Base-by-base conservation (phyloP, 1,140 invertebrate genomes). In the Bilobella aurantiaca region DNA sequence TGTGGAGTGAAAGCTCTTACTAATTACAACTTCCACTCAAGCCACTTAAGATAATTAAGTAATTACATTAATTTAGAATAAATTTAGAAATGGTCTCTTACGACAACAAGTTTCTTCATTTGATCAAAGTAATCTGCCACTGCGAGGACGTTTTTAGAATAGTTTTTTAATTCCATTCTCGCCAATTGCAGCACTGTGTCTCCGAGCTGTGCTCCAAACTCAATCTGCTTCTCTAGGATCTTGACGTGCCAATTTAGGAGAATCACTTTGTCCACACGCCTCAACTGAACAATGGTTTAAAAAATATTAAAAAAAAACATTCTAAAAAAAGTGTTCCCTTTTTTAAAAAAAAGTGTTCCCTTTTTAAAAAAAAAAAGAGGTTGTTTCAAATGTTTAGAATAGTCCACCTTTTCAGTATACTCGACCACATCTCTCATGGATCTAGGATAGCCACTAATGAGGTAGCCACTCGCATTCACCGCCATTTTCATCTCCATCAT, bases 401-500 rank as follows among this genome's bases (percentile, higher is more conserved):
- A 58, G 46, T 30, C 23, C 80, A 92, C 90, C 83, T 91, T 93
- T 75, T 91, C 88, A 0, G 88, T 87, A 76, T 93, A 93, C 77
- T 92, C 90, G 0, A 91, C 89, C 1, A 92, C 88, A 75, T 93
- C 90, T 56, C 89, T 80, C 89, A 92, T 91, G 69, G 88, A 91
- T 60, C 93, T 82, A 18, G 93, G 96, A 82, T 96, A 98, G 47
- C 95, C 95, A 65, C 94, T 95, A 27, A 98, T 88, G 21, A 98
- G 83, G 79, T 93, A 96, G 2, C 92, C 92, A 78, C 90, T 92
- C 49, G 92, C 89, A 63, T 85, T 86, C 58, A 87, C 86, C 63
- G 89, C 85, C 85, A 92, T 89, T 80, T 95, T 93, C 82, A 97
- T 88, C 81, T 96, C 93, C 63, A 93, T 83, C 87, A 92, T 91